Conservation (phyloP, 2,888 invertebrate genomes). For the Koerneria pararmatus region DNA sequence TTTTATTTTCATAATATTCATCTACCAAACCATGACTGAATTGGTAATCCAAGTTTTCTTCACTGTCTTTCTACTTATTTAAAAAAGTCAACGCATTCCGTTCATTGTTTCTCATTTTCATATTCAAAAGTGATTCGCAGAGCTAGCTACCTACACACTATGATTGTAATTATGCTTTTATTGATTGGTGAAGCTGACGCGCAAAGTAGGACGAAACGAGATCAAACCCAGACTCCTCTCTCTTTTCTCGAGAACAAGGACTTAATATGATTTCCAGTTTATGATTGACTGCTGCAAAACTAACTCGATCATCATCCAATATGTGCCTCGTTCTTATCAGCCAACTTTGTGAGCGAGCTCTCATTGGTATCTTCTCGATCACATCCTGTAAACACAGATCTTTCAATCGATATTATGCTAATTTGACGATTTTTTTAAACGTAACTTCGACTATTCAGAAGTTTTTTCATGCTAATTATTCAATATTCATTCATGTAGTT, state of each 20-base stretch:
- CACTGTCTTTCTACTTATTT: neutral
- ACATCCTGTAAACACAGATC: conserved; percentile 47
- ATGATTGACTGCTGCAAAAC: conserved; percentile 6
- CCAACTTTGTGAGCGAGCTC: conserved; percentile 58
- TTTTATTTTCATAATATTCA: neutral
- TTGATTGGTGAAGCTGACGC: too few relatives aligned
- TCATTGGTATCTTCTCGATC: conserved; percentile 57
- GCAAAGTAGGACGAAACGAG: too few relatives aligned
- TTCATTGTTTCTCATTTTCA: too few relatives aligned
- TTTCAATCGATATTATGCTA: neutral
- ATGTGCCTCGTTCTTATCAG: conserved; percentile 57
- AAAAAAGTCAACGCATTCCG: too few relatives aligned
- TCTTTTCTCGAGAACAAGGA: too few relatives aligned
- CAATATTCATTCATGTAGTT: neutral
- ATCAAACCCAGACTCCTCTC: too few relatives aligned
- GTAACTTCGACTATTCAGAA: neutral
- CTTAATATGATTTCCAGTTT: neutral
- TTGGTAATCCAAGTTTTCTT: neutral
- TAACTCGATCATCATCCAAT: conserved; percentile 52
- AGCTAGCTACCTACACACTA: too few relatives aligned
- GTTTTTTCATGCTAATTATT: too few relatives aligned
- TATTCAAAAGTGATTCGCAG: too few relatives aligned
- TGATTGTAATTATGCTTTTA: too few relatives aligned
- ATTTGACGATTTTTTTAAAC: neutral
- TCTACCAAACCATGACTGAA: neutral